Conservation (phyloP, 2,113 vertebrate genomes). For the Coryphaenoides rupestris region DNA sequence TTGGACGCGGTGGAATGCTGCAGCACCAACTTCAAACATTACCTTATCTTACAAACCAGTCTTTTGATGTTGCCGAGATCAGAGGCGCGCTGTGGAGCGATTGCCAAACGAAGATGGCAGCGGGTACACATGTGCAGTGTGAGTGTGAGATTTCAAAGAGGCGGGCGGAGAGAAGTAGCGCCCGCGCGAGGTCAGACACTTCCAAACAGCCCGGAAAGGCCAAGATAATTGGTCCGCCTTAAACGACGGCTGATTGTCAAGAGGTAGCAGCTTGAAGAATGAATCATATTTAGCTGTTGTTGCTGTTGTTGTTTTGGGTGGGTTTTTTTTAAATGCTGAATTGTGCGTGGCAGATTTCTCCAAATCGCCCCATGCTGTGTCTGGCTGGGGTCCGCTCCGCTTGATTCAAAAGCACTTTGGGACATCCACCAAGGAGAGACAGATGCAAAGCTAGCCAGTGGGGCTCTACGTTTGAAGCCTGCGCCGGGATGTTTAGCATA, state of each 20-base stretch:
- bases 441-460: conserved; percentile 48
- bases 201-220: conserved; percentile 81
- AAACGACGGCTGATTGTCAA: conserved; percentile 82
- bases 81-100: conserved; percentile 83
- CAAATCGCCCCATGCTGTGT: conserved; percentile 4
- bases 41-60: conserved; percentile 92
- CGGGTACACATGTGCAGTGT: conserved; percentile 77
- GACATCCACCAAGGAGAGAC: conserved; percentile 40
- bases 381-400: conserved; percentile 15
- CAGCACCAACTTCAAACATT: conserved; percentile 88
- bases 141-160: conserved; percentile 88
- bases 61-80: conserved; percentile 92
- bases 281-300: not conserved
- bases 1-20: conserved; percentile 85
- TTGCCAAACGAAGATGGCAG: conserved; percentile 87
- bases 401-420: conserved; percentile 21
- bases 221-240: conserved; percentile 85
- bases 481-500: conserved; percentile 52
- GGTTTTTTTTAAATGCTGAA: conserved; percentile 58
- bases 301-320: too few relatives aligned
- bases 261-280: conserved; percentile 52
- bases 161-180: conserved; percentile 78
- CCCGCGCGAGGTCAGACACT: conserved; percentile 86
- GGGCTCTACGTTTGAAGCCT: conserved; percentile 46
- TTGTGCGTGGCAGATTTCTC: conserved; percentile 31